Evolutionary conservation across 2,113 vertebrate genomes (phyloP).

Genomic region (Etheostoma spectabile): DNA sequence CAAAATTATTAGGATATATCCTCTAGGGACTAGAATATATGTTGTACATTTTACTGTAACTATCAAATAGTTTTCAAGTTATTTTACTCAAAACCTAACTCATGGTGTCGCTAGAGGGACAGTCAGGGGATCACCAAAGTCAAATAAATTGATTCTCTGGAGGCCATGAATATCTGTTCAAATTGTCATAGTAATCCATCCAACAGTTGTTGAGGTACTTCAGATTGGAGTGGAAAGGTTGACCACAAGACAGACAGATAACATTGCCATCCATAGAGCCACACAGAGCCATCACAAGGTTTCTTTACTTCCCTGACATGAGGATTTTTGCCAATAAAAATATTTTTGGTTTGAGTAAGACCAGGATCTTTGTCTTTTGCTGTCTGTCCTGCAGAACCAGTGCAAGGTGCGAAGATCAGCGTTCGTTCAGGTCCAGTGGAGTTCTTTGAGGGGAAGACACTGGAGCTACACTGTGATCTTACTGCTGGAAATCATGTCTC

Average conservation of each 20-base stretch:
- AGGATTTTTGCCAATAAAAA: not conserved
- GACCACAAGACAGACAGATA: too few relatives aligned
- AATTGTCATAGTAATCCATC: not conserved
- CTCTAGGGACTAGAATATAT: too few relatives aligned
- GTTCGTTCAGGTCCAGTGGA: conserved; percentile 6
- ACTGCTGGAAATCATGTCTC: conserved; percentile 63
- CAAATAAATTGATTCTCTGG: not conserved
- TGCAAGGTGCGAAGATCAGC: conserved; percentile 30
- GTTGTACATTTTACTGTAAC: too few relatives aligned
- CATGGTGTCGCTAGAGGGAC: not conserved
- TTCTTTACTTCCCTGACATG: not conserved
- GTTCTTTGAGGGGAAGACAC: conserved; percentile 62
- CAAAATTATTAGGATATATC: too few relatives aligned
- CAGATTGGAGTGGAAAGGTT: not conserved
- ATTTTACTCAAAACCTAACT: too few relatives aligned
- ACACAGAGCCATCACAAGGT: not conserved
- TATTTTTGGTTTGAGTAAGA: not conserved
- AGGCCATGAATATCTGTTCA: not conserved
- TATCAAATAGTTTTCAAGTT: too few relatives aligned
- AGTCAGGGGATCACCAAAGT: not conserved
- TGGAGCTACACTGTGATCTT: conserved; percentile 64
- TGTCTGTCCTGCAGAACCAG: conserved; percentile 65
- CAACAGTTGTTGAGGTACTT: not conserved
- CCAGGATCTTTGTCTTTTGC: not conserved
- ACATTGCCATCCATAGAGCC: not conserved